Evolutionary conservation across 2,888 invertebrate species (phyloP), one percentile per base, ranked within the genome.

Genomic region (Biston stratarius): DNA sequence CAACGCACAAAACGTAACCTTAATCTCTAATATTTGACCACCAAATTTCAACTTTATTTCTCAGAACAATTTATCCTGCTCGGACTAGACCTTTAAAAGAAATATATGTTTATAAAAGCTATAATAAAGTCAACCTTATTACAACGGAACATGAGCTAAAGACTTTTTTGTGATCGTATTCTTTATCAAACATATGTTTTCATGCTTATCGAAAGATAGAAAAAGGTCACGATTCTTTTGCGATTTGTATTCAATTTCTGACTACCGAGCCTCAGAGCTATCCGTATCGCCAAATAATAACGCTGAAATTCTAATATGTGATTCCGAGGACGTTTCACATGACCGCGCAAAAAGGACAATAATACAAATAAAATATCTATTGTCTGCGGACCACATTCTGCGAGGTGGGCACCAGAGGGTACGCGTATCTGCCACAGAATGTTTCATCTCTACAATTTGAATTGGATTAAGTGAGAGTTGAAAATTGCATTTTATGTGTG

Each of bases 301-400:
- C 56, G 67, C 56, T 55, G 62, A 59, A 62, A 59, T 60, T 49
- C 59, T 51, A 63, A 55, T 51, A 64, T 68, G 67, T 68, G 60
- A 68, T 68, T 59, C 63, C 60, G 63, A 24, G 59, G 15, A 42
- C 61, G 42, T 58, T 61, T 15, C 55, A 44, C 64, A 64, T 61
- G 64, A 64, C 64, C 64, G 61, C 60, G 48, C 64, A 61, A 55
- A 61, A 68, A 69, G 64, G 61, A 69, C 53, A 64, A 64, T 68
- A 47, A 57, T 53, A 64, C 15, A 59, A 58, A 64, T 69, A 61
- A 69, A 59, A 64, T 64, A 69, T 61, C 62, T 63, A 47, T 68
- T 60, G 49, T 67, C 33, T 51, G 63, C 47, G 33, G 12, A 48
- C 53, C 48, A 56, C 59, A 55, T 60, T 60, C 55, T 36, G 48